A percentile compares a stretch with the other conserved stretches of the same genome.
These are phyloP conservation scores for Phoenicopterus ruber DNA, from an alignment of 2,113 vertebrate species.

Conservation along the genomic window DNA sequence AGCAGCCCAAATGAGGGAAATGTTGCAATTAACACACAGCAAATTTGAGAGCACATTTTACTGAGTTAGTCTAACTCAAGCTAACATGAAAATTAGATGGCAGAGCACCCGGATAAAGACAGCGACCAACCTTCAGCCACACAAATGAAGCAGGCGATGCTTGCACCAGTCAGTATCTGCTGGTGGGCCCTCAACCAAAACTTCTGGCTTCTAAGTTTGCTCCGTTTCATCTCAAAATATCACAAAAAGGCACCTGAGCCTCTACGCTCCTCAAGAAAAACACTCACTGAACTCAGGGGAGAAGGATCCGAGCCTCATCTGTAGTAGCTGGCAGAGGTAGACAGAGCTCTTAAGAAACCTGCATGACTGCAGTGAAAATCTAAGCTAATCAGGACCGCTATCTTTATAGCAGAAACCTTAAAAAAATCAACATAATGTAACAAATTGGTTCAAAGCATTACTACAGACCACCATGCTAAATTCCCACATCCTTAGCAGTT, in stretches of 20 bases:
- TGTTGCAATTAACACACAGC: neutral
- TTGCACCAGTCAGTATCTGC: neutral
- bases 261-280: neutral
- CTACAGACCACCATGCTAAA: slow-evolving; percentile 69
- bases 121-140: neutral
- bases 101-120: neutral
- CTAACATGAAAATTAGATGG: neutral
- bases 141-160: neutral
- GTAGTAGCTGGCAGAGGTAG: neutral
- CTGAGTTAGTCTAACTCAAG: neutral
- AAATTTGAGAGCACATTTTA: neutral
- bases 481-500: slow-evolving; percentile 77
- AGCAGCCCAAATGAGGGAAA: neutral
- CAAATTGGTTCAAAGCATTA: slow-evolving; percentile 66
- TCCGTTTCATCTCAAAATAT: neutral
- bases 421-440: slow-evolving; percentile 44
- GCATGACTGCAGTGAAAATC: neutral
- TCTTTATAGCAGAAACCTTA: slow-evolving; percentile 24
- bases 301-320: neutral
- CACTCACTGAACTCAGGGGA: neutral
- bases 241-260: neutral
- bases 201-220: neutral
- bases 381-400: slow-evolving; percentile 5
- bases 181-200: neutral
- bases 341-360: neutral